Percentiles rank a stretch among this genome's conserved stretches.
Conservation (phyloP, 2,113 vertebrate genomes). For the Gallinago paraguaiae region DNA sequence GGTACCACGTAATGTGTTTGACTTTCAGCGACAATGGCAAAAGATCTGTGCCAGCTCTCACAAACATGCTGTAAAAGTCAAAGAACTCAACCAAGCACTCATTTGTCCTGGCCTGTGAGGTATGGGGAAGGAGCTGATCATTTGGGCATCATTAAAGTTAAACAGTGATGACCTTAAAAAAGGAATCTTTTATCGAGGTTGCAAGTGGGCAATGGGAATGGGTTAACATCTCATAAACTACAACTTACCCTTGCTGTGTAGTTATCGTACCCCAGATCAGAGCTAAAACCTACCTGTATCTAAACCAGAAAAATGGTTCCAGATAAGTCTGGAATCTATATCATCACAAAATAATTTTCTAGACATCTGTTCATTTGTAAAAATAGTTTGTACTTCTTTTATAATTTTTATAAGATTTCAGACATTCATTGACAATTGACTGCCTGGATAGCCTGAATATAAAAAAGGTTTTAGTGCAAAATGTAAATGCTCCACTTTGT, state of each 20-base stretch:
- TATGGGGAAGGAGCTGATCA: fast-evolving
- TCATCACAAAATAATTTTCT: neutral
- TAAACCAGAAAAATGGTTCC: neutral
- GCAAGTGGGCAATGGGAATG: neutral
- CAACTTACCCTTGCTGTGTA: neutral
- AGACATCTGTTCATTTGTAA: neutral
- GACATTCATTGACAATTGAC: neutral
- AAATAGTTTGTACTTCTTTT: neutral
- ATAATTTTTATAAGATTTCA: neutral
- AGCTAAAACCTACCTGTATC: neutral
- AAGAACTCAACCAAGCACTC: neutral
- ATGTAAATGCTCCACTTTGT: slow-evolving; percentile 23
- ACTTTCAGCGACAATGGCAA: neutral
- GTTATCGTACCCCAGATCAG: neutral
- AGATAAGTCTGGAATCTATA: neutral
- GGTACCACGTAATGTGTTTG: neutral
- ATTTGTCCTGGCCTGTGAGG: neutral
- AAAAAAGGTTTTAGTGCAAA: slow-evolving; percentile 1
- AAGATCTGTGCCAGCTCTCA: neutral
- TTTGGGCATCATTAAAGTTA: neutral
- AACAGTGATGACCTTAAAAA: neutral
- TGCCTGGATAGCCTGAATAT: neutral
- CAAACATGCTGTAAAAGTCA: neutral
- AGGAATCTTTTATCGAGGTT: neutral
- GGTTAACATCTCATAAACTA: neutral